phyloP scores from a whole-genome alignment of 2,797 vertebrate species.

The Poecilia wingei region DNA sequence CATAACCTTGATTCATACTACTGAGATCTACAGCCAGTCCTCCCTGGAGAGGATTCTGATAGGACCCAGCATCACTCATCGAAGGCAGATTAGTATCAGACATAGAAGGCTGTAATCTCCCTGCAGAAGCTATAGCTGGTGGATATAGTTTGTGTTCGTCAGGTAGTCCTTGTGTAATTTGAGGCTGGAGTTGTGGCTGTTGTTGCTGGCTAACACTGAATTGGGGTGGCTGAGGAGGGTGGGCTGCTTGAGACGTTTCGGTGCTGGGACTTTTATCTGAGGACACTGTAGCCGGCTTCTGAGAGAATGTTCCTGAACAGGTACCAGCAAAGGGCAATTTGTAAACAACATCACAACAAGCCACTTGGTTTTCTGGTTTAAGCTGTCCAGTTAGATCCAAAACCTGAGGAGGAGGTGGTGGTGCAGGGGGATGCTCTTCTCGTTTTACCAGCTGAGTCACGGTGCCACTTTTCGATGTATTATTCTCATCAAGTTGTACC shows the following conservation, averaged over 20 bases:
- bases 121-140: constrained; percentile 73
- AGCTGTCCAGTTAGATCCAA: constrained; percentile 93
- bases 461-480: constrained; percentile 76
- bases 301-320: constrained; percentile 89
- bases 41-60: constrained; percentile 84
- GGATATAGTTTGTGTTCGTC: constrained; percentile 83
- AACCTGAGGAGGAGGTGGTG: constrained; percentile 80
- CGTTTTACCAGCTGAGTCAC: constrained; percentile 91
- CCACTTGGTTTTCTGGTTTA: constrained; percentile 93
- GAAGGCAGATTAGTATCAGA: constrained; percentile 92
- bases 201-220: constrained; percentile 82
- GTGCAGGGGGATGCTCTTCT: constrained; percentile 79
- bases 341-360: constrained; percentile 98
- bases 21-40: constrained; percentile 90
- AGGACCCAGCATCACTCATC: constrained; percentile 85
- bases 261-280: constrained; percentile 82
- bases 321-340: constrained; percentile 94
- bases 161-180: constrained; percentile 71
- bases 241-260: constrained; percentile 74
- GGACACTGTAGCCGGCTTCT: constrained; percentile 82
- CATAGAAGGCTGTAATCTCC: constrained; percentile 93
- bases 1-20: constrained; percentile 91
- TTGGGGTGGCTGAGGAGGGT: constrained; percentile 64
- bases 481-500: constrained; percentile 91
- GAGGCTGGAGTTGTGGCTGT: constrained; percentile 54